Percentiles rank a stretch among this genome's conserved stretches.
Conservation (phyloP, 2,888 invertebrate species). For the Geophilus truncorum region DNA sequence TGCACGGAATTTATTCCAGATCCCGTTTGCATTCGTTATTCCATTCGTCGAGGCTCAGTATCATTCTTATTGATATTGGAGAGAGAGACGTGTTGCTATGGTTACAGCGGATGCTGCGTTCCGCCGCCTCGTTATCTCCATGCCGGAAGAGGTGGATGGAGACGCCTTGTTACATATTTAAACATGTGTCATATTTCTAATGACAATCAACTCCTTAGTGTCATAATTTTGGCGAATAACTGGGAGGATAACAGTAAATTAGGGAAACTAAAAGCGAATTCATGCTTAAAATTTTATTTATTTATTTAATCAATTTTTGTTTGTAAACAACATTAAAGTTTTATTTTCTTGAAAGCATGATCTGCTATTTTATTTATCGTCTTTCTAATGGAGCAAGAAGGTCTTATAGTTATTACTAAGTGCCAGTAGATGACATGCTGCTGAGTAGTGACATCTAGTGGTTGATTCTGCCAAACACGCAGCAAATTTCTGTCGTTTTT, state of each 20-base stretch:
- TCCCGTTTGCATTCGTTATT: not conserved
- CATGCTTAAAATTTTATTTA: no score
- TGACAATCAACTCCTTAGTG: not conserved
- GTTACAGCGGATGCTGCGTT: not conserved
- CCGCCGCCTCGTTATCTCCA: not conserved
- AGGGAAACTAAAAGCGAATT: no score
- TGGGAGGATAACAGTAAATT: not conserved
- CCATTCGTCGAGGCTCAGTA: not conserved
- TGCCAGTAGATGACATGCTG: no score
- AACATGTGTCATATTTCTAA: not conserved
- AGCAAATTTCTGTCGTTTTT: no score
- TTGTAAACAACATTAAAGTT: no score
- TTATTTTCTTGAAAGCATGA: no score
- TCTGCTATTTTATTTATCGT: no score
- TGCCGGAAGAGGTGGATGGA: not conserved
- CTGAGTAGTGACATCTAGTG: no score
- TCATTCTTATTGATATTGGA: not conserved
- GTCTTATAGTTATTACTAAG: no score
- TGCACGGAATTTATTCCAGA: not conserved
- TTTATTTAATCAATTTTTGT: no score
- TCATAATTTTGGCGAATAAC: not conserved
- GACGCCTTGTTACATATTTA: not conserved
- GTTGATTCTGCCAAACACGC: no score
- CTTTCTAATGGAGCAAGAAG: no score
- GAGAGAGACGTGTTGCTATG: not conserved